phyloP scores from a whole-genome alignment of 2,113 vertebrate genomes.

The Thalassarche chlororhynchos region DNA sequence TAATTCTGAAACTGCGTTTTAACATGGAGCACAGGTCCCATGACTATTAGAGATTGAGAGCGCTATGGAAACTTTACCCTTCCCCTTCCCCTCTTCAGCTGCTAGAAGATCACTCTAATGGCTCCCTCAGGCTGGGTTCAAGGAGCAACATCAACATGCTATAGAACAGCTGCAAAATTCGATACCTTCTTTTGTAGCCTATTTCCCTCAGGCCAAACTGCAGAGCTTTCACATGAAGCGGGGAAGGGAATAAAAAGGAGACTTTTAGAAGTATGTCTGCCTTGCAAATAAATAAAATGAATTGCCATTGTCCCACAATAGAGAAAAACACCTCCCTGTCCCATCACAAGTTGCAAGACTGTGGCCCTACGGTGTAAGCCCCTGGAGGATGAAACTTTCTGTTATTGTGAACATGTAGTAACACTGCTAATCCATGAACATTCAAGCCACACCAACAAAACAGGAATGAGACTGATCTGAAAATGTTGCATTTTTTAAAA shows the following conservation, averaged over 20 bases:
- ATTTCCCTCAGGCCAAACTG: neutral
- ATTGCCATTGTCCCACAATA: neutral
- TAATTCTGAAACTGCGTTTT: neutral
- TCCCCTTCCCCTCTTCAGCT: neutral
- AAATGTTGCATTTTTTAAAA: neutral
- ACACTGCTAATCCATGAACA: neutral
- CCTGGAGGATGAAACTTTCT: neutral
- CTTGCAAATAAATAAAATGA: neutral
- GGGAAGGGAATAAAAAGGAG: neutral
- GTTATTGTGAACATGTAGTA: accelerated
- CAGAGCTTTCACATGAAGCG: neutral
- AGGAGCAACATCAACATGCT: neutral
- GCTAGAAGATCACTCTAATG: neutral
- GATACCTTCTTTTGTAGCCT: neutral
- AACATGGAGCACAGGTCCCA: neutral
- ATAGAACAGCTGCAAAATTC: neutral
- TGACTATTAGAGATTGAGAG: neutral
- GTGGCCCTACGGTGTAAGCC: neutral
- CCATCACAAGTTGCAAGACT: neutral
- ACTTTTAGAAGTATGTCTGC: neutral
- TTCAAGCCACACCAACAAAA: neutral
- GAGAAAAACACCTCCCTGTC: neutral
- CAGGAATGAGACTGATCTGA: neutral
- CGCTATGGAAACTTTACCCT: neutral
- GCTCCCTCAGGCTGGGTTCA: neutral